Base-by-base conservation (phyloP, 2,113 vertebrate species). In the Vulpes vulpes region DNA sequence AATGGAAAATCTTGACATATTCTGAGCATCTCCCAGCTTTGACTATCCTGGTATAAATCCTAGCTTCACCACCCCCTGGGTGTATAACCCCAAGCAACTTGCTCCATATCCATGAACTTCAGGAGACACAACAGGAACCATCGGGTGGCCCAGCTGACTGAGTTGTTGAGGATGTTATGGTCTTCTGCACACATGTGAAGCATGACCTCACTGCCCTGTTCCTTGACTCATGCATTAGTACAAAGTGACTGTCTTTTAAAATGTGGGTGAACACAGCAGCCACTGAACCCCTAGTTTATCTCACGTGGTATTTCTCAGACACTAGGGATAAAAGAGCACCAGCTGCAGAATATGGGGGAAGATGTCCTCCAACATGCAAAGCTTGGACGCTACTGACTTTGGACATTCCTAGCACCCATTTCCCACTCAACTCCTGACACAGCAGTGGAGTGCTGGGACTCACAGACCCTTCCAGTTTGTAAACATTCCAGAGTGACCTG, bases 361-460 rank as follows among this genome's bases (percentile, higher is more conserved):
- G 67, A 20, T 10, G 2, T 8, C 27, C 11, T 23, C 11, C 8
- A 11, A 32, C 15, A 14, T 14, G 81, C 15, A 64, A 60, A 43
- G 20, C 14, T 0, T 4, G 53, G 17, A 1, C 1, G 2, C 20
- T n/a, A 3, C 15, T 2, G 83, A 16, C 2, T 22, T 10, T 2
- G n/a, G 55, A 17, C 16, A 27, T 2, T 35, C 8, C 10, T 0
- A 3, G n/a, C 30, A 53, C 16, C 16, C 43, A 3, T 4, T 3
- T 10, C 35, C 73, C 9, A 38, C 22, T 20, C 11, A 0, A 8
- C 9, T 60, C 8, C 62, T 22, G n/a, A 62, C 10, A 22, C 8
- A 27, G 38, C 27, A 15, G 76, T 14, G 19, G 1, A 32, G 7
- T 27, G 55, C 76, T 30, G 19, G 51, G 93, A 32, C 2, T 3